These are phyloP conservation scores for Drosophila tripunctata DNA, from an alignment of 2,888 invertebrate genomes.

Conservation along the genomic window DNA sequence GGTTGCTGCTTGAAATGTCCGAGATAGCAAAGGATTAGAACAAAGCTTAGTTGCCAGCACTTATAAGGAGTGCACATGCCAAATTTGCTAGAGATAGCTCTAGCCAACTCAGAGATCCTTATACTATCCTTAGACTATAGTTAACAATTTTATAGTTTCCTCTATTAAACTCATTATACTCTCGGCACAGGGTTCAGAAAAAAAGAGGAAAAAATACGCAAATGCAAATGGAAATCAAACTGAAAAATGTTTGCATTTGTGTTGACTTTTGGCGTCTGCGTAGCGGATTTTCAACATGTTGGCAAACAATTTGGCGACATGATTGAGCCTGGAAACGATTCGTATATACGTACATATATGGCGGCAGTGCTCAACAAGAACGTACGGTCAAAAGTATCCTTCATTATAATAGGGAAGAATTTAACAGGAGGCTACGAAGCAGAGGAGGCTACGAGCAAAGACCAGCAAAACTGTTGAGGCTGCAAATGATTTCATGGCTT, in stretches of 20 bases:
- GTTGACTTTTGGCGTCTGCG: conserved; percentile 54
- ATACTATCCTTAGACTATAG: too few relatives aligned
- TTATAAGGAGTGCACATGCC: neutral
- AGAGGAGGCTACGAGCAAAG: neutral
- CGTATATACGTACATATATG: conserved; percentile 13
- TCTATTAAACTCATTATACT: neutral
- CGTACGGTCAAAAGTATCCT: neutral
- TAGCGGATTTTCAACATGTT: conserved; percentile 69
- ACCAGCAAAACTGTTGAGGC: conserved; percentile 48
- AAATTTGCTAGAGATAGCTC: neutral
- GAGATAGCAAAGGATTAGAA: neutral
- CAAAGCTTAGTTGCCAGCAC: neutral
- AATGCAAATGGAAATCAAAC: conserved; percentile 58
- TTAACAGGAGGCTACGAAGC: conserved; percentile 6
- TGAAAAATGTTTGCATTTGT: conserved; percentile 43
- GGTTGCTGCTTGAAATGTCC: neutral
- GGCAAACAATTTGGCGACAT: conserved; percentile 59
- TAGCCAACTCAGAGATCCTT: neutral
- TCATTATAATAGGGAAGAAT: conserved; percentile 35
- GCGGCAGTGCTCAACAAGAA: conserved; percentile 5
- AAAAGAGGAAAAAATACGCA: too few relatives aligned
- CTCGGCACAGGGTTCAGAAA: neutral
- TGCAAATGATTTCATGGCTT: conserved; percentile 60
- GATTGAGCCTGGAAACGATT: conserved; percentile 46
- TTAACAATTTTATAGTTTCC: too few relatives aligned